phyloP scores from a whole-genome alignment of 2,888 invertebrate species.

The Amphipoea lucens region DNA sequence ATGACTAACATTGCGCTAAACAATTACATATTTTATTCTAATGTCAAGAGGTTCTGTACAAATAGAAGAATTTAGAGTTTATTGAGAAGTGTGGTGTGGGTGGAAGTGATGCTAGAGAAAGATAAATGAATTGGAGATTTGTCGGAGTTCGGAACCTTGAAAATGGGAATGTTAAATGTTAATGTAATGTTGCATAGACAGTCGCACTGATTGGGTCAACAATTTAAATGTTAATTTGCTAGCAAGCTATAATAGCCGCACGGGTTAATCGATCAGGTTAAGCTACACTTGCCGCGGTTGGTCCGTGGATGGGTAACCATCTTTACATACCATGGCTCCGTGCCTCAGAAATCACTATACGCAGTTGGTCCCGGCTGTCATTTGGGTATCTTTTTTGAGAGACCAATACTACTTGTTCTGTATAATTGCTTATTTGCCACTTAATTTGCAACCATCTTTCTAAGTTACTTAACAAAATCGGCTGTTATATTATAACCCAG shows the following conservation, averaged over 20 bases:
- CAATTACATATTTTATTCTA: constrained; percentile 47
- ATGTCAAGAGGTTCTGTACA: constrained; percentile 17
- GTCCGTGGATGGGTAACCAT: too few species aligned
- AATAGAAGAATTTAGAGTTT: background rate
- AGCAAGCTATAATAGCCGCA: too few species aligned
- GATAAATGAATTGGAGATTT: background rate
- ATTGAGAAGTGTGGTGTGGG: background rate
- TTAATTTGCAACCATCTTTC: background rate
- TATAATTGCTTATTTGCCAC: background rate
- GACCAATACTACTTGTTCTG: too few species aligned
- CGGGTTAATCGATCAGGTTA: too few species aligned
- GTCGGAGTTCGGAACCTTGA: background rate
- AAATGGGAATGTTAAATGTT: background rate
- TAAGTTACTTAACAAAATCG: constrained; percentile 10
- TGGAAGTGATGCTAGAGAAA: background rate
- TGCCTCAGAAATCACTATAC: too few species aligned
- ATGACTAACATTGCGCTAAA: constrained; percentile 37
- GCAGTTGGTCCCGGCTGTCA: too few species aligned
- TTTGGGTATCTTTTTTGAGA: too few species aligned
- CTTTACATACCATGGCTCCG: too few species aligned
- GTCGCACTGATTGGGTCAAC: background rate
- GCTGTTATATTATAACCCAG: background rate
- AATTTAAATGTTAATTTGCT: background rate
- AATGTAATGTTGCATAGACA: background rate
- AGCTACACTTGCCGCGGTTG: too few species aligned